Base-by-base conservation (phyloP, 2,797 vertebrate species). In the Gallirallus australis region DNA sequence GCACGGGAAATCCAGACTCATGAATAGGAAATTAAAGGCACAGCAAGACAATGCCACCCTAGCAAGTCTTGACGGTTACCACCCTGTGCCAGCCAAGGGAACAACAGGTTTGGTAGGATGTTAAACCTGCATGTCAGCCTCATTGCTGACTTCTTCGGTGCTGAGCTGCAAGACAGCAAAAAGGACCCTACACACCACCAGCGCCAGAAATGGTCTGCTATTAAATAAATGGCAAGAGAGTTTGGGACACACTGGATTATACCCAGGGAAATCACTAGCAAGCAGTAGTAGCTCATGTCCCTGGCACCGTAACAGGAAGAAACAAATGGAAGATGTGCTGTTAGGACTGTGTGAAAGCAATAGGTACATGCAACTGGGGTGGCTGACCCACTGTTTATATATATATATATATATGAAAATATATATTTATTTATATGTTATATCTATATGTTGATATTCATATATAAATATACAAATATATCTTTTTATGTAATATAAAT, bases 11-110 rank as follows among this genome's bases (percentile, higher is more conserved):
- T 50, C 60, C 91, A 94, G 94, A 45, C 30, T 75, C 64, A 68
- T 56, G 90, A 90, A 88, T 37, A 21, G 18, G 47, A 91, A 96
- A 96, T 93, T 92, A 88, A 91, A 87, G 83, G 71, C 50, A 75
- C n/a, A 71, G 45, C 19, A 39, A 77, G 88, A 53, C 37, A 90
- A 19, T 15, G 30, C 33, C 61, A 37, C 50, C 33, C 33, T 21
- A 48, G 19, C 72, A 57, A 45, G 25, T 40, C 40, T 69, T 2
- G 1, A 30, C 20, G 42, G 64, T 54, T 56, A 64, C 31, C 31
- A 54, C 40, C 13, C 33, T 75, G 40, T 17, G 19, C 23, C 14
- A 53, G 10, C 28, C 11, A 8, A 15, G 60, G 15, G 25, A 63
- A 31, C 4, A 47, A 50, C 24, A 35, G 45, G 3, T 47, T 75